Percentiles rank a stretch among this genome's conserved stretches.
These are phyloP conservation scores for Phaethornis superciliosus DNA, from an alignment of 2,113 vertebrate species.

Conservation along the genomic window DNA sequence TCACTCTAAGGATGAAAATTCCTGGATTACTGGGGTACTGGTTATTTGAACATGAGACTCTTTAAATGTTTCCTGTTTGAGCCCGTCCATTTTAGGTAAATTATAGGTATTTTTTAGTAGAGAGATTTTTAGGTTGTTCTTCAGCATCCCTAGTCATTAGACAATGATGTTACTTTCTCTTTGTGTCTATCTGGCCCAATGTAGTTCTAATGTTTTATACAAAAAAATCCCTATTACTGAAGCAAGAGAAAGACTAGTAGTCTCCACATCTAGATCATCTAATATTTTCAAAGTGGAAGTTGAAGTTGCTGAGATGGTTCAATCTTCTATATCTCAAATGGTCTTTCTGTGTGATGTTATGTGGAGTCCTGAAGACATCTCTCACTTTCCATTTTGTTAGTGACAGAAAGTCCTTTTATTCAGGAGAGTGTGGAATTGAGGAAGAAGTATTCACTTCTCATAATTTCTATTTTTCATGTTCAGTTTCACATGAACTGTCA, in stretches of 20 bases:
- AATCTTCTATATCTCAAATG: background rate
- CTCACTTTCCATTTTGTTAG: background rate
- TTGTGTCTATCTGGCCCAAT: background rate
- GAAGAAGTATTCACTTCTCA: background rate
- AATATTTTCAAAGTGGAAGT: background rate
- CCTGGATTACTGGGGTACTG: background rate
- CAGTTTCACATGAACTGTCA: background rate
- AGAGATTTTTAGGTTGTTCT: background rate
- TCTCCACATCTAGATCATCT: background rate
- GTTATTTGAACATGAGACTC: background rate
- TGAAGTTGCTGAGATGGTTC: background rate
- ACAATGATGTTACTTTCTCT: background rate
- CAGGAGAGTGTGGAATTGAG: fast-evolving
- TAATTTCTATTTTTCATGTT: background rate
- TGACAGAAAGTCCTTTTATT: background rate
- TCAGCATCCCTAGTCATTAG: background rate
- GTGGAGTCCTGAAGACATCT: background rate
- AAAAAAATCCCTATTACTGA: background rate
- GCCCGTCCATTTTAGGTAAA: background rate
- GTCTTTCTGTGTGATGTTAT: background rate
- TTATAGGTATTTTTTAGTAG: background rate
- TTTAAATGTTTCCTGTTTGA: background rate
- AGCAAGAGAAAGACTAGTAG: background rate
- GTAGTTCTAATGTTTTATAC: background rate
- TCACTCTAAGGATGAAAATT: background rate